A percentile compares a stretch with the other conserved stretches of the same genome.
Conservation (phyloP, 2,888 invertebrate species). For the Morpho deidamia region DNA sequence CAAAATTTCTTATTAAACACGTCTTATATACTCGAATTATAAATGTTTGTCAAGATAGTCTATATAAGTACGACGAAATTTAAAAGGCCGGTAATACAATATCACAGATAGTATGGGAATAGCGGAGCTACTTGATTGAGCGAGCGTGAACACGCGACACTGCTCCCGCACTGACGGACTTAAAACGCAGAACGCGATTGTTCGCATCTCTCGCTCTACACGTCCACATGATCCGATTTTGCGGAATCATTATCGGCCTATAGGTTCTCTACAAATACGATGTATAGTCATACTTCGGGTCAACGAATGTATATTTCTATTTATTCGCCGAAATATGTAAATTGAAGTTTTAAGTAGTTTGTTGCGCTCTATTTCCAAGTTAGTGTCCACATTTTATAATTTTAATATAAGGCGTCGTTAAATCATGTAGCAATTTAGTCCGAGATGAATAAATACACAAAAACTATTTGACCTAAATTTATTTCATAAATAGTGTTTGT, state of each 20-base stretch:
- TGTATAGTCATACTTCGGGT: no score
- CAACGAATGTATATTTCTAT: no score
- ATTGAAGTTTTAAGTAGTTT: no score
- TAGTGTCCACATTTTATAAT: no score
- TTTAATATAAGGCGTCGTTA: no score
- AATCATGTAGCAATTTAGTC: no score
- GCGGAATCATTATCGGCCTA: slow-evolving; percentile 16
- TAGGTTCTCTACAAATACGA: background rate
- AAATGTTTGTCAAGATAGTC: background rate
- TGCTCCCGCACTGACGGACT: slow-evolving; percentile 14
- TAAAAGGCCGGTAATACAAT: slow-evolving; percentile 10
- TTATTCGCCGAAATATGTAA: no score
- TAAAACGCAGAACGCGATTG: slow-evolving; percentile 1
- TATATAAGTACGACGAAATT: slow-evolving; percentile 9
- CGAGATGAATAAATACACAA: no score
- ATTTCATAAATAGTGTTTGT: no score
- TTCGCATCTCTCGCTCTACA: slow-evolving; percentile 11
- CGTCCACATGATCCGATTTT: slow-evolving; percentile 15
- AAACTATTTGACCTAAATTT: no score
- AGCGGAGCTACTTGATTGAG: background rate
- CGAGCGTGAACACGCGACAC: slow-evolving; percentile 4
- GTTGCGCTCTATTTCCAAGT: no score
- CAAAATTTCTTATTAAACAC: background rate
- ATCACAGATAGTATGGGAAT: slow-evolving; percentile 19
- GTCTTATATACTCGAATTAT: background rate